Conservation (phyloP, 2,113 vertebrate genomes). For the Hystrix brachyura region DNA sequence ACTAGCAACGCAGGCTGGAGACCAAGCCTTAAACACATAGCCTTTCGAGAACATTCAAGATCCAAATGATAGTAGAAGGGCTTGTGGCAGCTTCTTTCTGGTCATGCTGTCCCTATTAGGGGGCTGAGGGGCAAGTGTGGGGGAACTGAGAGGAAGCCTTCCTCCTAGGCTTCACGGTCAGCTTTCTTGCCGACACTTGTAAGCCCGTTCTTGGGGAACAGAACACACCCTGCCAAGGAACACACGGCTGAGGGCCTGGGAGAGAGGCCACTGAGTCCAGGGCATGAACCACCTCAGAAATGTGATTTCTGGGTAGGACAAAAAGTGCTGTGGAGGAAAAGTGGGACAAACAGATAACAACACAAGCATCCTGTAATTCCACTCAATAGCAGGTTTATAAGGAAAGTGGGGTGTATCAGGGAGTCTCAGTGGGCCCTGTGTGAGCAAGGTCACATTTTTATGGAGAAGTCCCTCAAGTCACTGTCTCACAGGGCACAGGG, state of each 20-base stretch:
- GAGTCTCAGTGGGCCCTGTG: not conserved
- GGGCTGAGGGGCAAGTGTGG: not conserved
- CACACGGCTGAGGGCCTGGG: not conserved
- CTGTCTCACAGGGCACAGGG: not conserved
- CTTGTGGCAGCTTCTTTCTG: not conserved
- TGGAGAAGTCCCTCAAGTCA: not conserved
- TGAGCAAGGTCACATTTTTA: not conserved
- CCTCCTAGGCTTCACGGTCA: not conserved
- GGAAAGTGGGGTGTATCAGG: not conserved
- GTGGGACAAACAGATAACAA: not conserved
- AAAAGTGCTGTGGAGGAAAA: not conserved
- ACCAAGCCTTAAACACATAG: not conserved
- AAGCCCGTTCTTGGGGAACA: not conserved
- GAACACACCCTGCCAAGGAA: constrained; percentile 41
- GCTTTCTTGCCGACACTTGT: not conserved
- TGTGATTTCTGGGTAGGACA: constrained; percentile 50
- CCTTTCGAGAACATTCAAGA: not conserved
- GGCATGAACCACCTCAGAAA: constrained; percentile 56
- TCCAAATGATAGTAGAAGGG: not conserved
- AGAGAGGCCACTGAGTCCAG: constrained; percentile 41
- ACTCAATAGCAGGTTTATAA: not conserved
- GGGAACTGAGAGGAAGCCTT: not conserved
- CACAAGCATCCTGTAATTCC: not conserved
- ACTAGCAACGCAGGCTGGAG: not conserved
- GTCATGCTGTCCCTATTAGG: not conserved